Base-by-base conservation (phyloP, 2,113 vertebrate species). In the Crypturellus undulatus region DNA sequence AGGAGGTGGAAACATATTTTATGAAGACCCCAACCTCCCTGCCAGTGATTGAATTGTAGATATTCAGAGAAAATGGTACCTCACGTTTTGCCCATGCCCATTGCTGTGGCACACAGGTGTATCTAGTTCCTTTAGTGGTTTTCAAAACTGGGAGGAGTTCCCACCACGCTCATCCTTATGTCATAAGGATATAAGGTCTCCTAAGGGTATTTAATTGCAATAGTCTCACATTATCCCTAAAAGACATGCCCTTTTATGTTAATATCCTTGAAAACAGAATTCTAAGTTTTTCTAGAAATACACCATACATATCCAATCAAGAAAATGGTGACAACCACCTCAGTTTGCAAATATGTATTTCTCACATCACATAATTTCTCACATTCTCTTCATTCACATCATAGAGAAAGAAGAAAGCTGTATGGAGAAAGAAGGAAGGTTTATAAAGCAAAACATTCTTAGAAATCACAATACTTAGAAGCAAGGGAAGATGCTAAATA, bases 21-120 rank as follows among this genome's bases (percentile, higher is more conserved):
- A 51, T 22, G 60, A 83, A 59, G 72, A 56, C 51, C 47, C 21
- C 73, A 68, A 80, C 78, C 12, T 87, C 78, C 65, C 58, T 34
- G 47, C 67, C 67, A 42, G 24, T 5, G 51, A 58, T 24, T 56
- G 43, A 87, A 63, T 42, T n/a, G 26, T 10, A 22, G 32, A 84
- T 89, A 92, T 81, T 26, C 80, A 75, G 58, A 26, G 25, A 9
- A 75, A 91, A 68, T 10, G 59, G 22, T 73, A 49, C 32, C 49
- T 88, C 0, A 0, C 47, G 12, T 75, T 92, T 78, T 68, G 56
- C 7, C 19, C 34, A 25, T 30, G 17, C 36, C 15, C 0, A 2
- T 15, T 89, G 30, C 45, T 70, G 9, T 9, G 52, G 18, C 45
- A 63, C 20, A 20, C 38, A 7, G 3, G 13, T 32, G 11, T 21